Conservation (phyloP, 2,113 vertebrate genomes). For the Perognathus longimembris region DNA sequence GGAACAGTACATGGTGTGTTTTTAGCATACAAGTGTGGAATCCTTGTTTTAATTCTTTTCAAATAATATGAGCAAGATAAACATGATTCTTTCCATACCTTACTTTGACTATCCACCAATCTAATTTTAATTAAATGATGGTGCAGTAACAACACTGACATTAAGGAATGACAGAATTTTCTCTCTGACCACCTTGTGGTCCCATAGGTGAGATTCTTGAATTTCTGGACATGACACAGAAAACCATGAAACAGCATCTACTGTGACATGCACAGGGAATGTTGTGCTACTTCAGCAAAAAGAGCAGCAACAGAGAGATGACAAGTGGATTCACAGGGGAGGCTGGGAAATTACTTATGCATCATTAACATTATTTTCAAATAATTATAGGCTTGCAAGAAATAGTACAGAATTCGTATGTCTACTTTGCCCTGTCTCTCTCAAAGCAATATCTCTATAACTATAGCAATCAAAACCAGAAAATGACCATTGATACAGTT, state of each 20-base stretch:
- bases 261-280: rapidly evolving
- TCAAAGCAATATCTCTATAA: too few relatives aligned
- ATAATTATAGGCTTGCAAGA: background rate
- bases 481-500: background rate
- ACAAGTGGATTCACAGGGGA: background rate
- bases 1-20: rapidly evolving
- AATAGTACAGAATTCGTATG: background rate
- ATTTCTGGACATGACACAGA: background rate
- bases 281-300: background rate
- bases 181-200: background rate
- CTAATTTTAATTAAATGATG: background rate
- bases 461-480: background rate
- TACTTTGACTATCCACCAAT: background rate
- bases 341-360: background rate
- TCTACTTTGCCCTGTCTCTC: background rate
- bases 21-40: background rate
- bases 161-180: background rate
- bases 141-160: background rate
- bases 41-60: background rate
- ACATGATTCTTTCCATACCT: background rate
- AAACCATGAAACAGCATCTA: too few relatives aligned
- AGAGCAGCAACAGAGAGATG: background rate
- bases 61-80: rapidly evolving
- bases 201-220: background rate
- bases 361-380: background rate